phyloP scores from a whole-genome alignment of 64 coral and sea anemone species.

The Montipora efflorescens region DNA sequence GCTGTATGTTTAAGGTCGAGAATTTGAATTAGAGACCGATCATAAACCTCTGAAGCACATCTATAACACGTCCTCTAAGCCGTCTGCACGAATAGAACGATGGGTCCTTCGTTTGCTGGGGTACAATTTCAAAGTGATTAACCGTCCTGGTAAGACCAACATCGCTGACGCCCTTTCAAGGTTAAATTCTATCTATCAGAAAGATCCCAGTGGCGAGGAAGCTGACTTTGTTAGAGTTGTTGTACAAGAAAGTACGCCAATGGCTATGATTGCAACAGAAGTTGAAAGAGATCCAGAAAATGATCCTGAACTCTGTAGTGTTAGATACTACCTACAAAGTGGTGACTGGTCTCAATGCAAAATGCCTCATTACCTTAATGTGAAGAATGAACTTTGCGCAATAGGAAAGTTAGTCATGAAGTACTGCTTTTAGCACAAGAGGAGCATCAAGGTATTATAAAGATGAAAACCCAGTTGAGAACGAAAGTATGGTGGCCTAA shows the following conservation, averaged over 20 bases:
- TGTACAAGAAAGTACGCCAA: background rate
- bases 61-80: background rate
- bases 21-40: background rate
- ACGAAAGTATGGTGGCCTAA: background rate
- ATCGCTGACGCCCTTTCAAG: constrained; percentile 36
- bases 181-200: constrained; percentile 15
- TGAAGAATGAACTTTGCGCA: constrained; percentile 21
- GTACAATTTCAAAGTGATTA: constrained; percentile 4
- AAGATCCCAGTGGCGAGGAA: constrained; percentile 28
- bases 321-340: background rate
- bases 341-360: constrained; percentile 53
- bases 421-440: background rate
- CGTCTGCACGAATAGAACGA: background rate
- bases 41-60: too few relatives aligned
- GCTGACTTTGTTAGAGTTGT: constrained; percentile 12
- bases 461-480: too few relatives aligned
- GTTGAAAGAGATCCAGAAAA: constrained; percentile 15
- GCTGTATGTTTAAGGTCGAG: constrained; percentile 2
- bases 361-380: background rate
- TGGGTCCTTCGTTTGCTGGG: background rate
- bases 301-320: constrained; percentile 10
- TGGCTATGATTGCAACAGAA: constrained; percentile 34
- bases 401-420: constrained; percentile 17
- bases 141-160: constrained; percentile 7
- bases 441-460: too few relatives aligned